Percentiles rank a stretch among this genome's conserved stretches.
phyloP scores from a whole-genome alignment of 2,888 invertebrate genomes.

The Anagyrus pseudococci region DNA sequence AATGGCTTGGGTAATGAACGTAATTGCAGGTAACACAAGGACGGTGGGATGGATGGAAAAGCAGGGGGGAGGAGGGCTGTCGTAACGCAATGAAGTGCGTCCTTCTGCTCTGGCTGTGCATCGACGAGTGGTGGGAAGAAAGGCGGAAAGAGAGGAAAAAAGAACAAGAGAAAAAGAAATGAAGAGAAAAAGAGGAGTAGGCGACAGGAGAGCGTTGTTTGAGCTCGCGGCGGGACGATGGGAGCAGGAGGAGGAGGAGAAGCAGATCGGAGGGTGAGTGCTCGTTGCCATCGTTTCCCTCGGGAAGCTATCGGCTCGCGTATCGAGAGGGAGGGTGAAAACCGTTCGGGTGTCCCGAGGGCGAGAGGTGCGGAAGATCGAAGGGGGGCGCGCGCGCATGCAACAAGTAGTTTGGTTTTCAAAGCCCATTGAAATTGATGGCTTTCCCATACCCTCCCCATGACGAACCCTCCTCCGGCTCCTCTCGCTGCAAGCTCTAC shows the following conservation, averaged over 20 bases:
- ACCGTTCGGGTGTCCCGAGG: slow-evolving; percentile 54
- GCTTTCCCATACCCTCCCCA: slow-evolving; percentile 62
- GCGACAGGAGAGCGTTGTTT: slow-evolving; percentile 45
- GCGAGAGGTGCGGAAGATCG: slow-evolving; percentile 35
- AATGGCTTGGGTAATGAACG: no score
- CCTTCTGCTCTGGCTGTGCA: no score
- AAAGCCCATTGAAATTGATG: slow-evolving; percentile 64
- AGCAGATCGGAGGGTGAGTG: slow-evolving; percentile 49
- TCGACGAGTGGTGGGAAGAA: no score
- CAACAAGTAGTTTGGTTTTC: slow-evolving; percentile 64
- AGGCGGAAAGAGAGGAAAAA: no score
- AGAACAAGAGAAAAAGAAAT: background rate
- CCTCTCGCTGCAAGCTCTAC: slow-evolving; percentile 47
- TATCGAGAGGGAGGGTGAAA: slow-evolving; percentile 61
- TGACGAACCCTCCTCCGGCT: slow-evolving; percentile 49
- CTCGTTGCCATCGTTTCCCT: slow-evolving; percentile 58
- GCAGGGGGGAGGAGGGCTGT: no score
- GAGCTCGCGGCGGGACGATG: slow-evolving; percentile 40
- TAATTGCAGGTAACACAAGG: no score
- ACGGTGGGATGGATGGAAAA: no score
- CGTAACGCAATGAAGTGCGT: background rate
- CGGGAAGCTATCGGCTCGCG: slow-evolving; percentile 62
- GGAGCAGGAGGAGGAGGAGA: background rate
- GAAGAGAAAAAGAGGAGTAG: background rate
- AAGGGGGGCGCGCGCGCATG: slow-evolving; percentile 47